A percentile compares a stretch with the other conserved stretches of the same genome.
Evolutionary conservation across 2,888 invertebrate genomes (phyloP).

Genomic region (Bembecia ichneumoniformis): DNA sequence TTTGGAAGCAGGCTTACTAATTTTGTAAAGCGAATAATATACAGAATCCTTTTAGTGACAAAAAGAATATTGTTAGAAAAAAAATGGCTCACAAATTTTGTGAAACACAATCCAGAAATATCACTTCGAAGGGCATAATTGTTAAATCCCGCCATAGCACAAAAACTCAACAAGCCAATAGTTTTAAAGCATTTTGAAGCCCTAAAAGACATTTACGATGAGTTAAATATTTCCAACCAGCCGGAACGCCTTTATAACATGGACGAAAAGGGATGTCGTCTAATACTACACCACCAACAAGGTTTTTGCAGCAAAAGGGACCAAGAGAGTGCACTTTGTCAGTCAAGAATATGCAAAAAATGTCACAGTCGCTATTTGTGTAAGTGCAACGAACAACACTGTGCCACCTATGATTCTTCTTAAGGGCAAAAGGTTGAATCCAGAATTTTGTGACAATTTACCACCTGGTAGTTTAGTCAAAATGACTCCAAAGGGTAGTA

Average conservation of each 20-base stretch:
- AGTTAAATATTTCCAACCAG: constrained; percentile 3
- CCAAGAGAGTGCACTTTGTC: background rate
- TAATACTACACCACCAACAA: constrained; percentile 1
- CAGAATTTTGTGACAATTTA: background rate
- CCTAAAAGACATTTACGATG: constrained; percentile 7
- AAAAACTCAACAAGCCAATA: constrained; percentile 12
- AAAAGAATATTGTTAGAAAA: background rate
- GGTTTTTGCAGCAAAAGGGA: background rate
- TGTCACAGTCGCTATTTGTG: constrained; percentile 1
- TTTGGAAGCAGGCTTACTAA: background rate
- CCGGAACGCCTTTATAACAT: constrained; percentile 3
- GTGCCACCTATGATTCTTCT: constrained; percentile 1
- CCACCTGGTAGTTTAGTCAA: no score
- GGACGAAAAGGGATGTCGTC: constrained; percentile 4
- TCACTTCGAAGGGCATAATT: constrained; percentile 2
- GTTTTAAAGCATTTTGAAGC: constrained; percentile 7
- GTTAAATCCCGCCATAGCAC: constrained; percentile 7
- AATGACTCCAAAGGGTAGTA: no score
- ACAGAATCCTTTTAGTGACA: background rate
- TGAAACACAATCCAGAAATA: constrained; percentile 2
- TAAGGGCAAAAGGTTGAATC: constrained; percentile 4
- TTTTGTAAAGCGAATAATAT: constrained; percentile 1
- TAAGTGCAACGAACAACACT: background rate
- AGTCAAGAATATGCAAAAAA: background rate
- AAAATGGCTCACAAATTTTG: constrained; percentile 5